Conservation (phyloP, 2,113 vertebrate species). For the Beaufortia kweichowensis region DNA sequence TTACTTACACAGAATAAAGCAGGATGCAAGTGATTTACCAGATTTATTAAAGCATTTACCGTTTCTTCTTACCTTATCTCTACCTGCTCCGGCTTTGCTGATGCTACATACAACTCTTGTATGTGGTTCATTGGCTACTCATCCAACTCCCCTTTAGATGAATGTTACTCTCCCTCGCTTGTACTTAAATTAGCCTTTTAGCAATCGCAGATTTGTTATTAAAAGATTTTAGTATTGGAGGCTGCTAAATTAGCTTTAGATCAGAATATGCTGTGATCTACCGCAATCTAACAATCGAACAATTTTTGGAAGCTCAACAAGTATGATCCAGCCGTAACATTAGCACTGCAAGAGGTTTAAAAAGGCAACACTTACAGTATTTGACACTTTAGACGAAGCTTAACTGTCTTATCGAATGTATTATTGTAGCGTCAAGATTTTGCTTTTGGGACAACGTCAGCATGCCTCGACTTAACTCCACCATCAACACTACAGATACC, state of each 20-base stretch:
- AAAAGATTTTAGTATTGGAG: neutral
- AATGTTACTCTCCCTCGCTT: neutral
- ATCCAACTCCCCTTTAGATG: neutral
- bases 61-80: too few species aligned
- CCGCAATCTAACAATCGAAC: too few species aligned
- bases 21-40: slow-evolving; percentile 27
- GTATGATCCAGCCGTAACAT: neutral
- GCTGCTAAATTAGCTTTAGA: neutral
- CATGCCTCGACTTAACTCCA: slow-evolving; percentile 56
- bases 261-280: neutral
- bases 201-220: too few species aligned
- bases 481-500: slow-evolving; percentile 61
- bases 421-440: slow-evolving; percentile 35
- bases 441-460: slow-evolving; percentile 54
- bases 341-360: neutral
- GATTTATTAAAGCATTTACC: slow-evolving; percentile 17
- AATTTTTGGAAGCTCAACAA: too few species aligned
- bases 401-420: slow-evolving; percentile 47
- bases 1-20: neutral
- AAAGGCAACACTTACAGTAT: neutral
- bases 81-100: too few species aligned
- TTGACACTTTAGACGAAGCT: slow-evolving; percentile 43
- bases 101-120: neutral
- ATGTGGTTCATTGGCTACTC: neutral
- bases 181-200: neutral